Percentiles rank a stretch among this genome's conserved stretches.
Conservation (phyloP, 2,888 invertebrate genomes). For the Busseola fusca region DNA sequence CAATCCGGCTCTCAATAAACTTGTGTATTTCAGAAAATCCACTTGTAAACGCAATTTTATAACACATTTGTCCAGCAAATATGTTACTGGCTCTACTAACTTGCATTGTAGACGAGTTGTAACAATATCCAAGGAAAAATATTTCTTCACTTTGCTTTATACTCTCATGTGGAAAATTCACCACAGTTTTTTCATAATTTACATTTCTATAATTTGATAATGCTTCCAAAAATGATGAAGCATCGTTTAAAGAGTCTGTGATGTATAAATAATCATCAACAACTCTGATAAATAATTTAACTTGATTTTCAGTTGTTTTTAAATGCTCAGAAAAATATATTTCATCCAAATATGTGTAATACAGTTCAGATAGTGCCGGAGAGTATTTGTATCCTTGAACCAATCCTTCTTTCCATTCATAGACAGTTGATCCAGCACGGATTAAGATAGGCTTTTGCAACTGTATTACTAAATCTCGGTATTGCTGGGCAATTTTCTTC, state of each 20-base stretch:
- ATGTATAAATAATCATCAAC: slow-evolving; percentile 87
- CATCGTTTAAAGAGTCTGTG: slow-evolving; percentile 80
- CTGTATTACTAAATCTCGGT: slow-evolving; percentile 78
- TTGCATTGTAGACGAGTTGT: slow-evolving; percentile 78
- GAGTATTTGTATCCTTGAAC: slow-evolving; percentile 87
- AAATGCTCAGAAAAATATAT: slow-evolving; percentile 74
- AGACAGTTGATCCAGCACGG: slow-evolving; percentile 84
- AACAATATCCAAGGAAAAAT: slow-evolving; percentile 81
- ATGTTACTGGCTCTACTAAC: slow-evolving; percentile 80
- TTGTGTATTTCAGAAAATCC: slow-evolving; percentile 74
- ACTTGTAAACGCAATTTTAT: slow-evolving; percentile 82
- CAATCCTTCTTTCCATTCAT: slow-evolving; percentile 83
- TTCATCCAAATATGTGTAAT: slow-evolving; percentile 81
- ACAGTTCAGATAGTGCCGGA: slow-evolving; percentile 85
- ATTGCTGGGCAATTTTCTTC: slow-evolving; percentile 75
- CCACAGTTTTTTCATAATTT: slow-evolving; percentile 81
- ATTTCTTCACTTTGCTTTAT: slow-evolving; percentile 76
- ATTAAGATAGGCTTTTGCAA: slow-evolving; percentile 79
- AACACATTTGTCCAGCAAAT: slow-evolving; percentile 83
- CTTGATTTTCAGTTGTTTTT: slow-evolving; percentile 58
- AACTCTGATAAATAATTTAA: slow-evolving; percentile 80
- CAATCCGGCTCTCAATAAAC: slow-evolving; percentile 82
- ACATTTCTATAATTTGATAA: slow-evolving; percentile 81
- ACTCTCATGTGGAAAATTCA: slow-evolving; percentile 76
- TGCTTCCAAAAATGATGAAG: slow-evolving; percentile 76